Base-by-base conservation (phyloP, 30 jellyfish, hydroid and myxozoan genomes). In the Clytia hemisphaerica region DNA sequence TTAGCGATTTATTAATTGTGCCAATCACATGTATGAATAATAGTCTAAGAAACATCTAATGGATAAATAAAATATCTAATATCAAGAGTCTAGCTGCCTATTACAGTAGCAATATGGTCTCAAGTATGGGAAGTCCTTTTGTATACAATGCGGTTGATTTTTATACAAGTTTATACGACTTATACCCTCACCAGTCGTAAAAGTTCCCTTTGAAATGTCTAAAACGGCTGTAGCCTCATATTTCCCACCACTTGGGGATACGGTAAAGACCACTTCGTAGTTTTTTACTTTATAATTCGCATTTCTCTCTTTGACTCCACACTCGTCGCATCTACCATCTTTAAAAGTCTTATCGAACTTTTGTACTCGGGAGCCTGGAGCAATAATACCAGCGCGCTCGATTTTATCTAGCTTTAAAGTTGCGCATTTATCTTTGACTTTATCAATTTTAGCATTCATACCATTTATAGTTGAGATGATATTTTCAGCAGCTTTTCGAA, bases 141-240 rank as follows among this genome's bases (percentile, higher is more conserved):
- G 81, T 14, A 80, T 24, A 40, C 93, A 80, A 4, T 70, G 34
- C 51, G 93, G 87, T 46, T 80, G 93, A 35, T 80, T 57, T n/a
- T 70, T 76, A 60, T 80, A 80, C 19, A 47, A 12, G 50, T 80
- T 80, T 5, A 80, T 45, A 29, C 93, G 79, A 34, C 80, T 61
- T 0, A 80, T 71, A 28, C 60, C 58, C 15, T 32, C 21, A 15
- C 38, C 80, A n/a, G n/a, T n/a, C n/a, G n/a, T n/a, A 6, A 71
- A 57, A n/a, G n/a, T n/a, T n/a, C n/a, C n/a, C n/a, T n/a, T n/a
- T n/a, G n/a, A n/a, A n/a, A n/a, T n/a, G n/a, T n/a, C n/a, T n/a
- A n/a, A n/a, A n/a, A n/a, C n/a, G n/a, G n/a, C n/a, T n/a, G n/a
- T n/a, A n/a, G 81, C 81, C 40, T 80, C 93, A 32, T 44, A 80